Evolutionary conservation across 2,888 invertebrate genomes (phyloP), one percentile per base, ranked within the genome.

Genomic region (Caenorhabditis afra): DNA sequence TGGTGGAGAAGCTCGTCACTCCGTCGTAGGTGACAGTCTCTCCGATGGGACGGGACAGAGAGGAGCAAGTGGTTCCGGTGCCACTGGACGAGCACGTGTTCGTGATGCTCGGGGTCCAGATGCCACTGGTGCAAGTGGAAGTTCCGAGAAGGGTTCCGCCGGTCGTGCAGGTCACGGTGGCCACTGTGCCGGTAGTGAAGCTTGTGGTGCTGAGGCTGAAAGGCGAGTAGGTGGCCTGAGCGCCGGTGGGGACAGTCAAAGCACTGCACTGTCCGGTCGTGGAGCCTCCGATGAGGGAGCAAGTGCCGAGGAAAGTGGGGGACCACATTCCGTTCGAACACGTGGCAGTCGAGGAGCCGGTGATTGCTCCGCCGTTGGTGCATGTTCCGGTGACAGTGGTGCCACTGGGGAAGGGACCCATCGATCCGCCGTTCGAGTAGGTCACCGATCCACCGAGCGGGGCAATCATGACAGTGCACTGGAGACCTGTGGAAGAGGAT

Each of bases 351-450:
- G 73, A 44, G 3, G 78, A 20, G 20, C 84, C 84, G 10, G 39
- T 45, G 8, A 76, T 49, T 10, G 65, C 29, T 44, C 59, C 80
- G n/a, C 85, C 85, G 41, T 71, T 62, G 11, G 79, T 81, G 65
- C 87, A 87, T 23, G 73, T 58, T 10, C 85, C 67, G 0, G 81
- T 84, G 8, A 81, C 87, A 12, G 67, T 64, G 2, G 86, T 79
- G 18, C 86, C 87, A 22, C 68, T 50, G 1, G 81, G 79, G 57
- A 77, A 81, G n/a, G 83, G 83, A 45, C 81, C 83, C 29, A 77
- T 67, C 18, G 57, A 22, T 2, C 78, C 75, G 4, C 70, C 76
- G 29, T 58, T 50, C 0, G 80, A 80, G 55, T 83, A 83, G 20
- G 59, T 62, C 3, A 81, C 74, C 14, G 47, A 50, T 5, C 77